A percentile compares a stretch with the other conserved stretches of the same genome.
These are phyloP conservation scores for Pristiophorus japonicus DNA, from an alignment of 2,113 vertebrate genomes.

Conservation along the genomic window DNA sequence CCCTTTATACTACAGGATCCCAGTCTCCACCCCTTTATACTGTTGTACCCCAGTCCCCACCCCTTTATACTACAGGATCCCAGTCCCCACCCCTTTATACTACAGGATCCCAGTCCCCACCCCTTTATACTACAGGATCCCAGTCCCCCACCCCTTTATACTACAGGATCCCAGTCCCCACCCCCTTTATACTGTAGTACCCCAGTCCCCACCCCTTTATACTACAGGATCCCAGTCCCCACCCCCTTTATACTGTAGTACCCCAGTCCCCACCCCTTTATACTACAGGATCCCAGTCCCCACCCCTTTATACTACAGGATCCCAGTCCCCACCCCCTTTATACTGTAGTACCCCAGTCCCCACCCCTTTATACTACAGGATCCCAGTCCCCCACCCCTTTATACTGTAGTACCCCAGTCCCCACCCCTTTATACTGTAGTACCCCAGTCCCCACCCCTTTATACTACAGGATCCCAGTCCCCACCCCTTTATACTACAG, in stretches of 20 bases:
- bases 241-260: not conserved
- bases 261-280: conserved; percentile 34
- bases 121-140: not conserved
- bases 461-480: not conserved
- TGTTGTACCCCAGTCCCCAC: conserved; percentile 40
- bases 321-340: not conserved
- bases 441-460: conserved; percentile 32
- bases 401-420: not conserved
- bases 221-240: conserved; percentile 44
- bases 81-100: conserved; percentile 42
- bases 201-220: conserved; percentile 39
- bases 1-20: too few relatives aligned
- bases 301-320: conserved; percentile 32
- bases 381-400: conserved; percentile 31
- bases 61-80: conserved; percentile 41
- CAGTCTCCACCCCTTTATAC: not conserved
- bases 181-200: conserved; percentile 38
- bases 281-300: conserved; percentile 43
- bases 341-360: too few relatives aligned
- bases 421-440: conserved; percentile 28
- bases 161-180: conserved; percentile 44
- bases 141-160: conserved; percentile 42
- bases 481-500: conserved; percentile 41
- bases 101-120: too few relatives aligned
- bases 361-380: not conserved